Evolutionary conservation across 2,113 vertebrate species (phyloP).

Genomic region (Antigone vipio): DNA sequence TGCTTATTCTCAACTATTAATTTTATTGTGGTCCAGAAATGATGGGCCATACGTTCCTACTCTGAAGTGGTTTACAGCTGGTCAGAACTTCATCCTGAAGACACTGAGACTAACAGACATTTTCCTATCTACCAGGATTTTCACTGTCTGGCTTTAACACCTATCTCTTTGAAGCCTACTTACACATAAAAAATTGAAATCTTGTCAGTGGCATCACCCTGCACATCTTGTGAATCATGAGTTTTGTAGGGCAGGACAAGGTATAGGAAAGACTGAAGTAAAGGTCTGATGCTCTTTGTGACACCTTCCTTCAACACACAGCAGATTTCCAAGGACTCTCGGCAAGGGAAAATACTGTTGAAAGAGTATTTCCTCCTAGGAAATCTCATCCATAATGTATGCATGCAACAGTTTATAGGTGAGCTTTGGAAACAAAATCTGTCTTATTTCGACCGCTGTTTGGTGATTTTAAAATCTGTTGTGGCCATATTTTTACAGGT

Average conservation of each 20-base stretch:
- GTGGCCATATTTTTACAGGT: neutral
- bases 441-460: neutral
- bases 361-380: neutral
- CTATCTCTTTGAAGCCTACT: neutral
- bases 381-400: neutral
- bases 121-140: neutral
- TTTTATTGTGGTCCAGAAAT: neutral
- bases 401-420: neutral
- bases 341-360: neutral
- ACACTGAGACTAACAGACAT: neutral
- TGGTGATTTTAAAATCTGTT: neutral
- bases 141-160: neutral
- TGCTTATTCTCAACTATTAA: neutral
- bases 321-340: neutral
- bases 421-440: neutral
- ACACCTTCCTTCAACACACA: rapidly evolving
- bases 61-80: neutral
- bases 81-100: neutral
- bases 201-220: neutral
- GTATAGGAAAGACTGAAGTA: neutral
- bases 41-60: neutral
- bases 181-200: neutral
- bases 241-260: neutral
- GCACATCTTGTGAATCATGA: neutral
- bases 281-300: neutral